Evolutionary conservation across 2,113 vertebrate species (phyloP), one percentile per base, ranked within the genome.

Genomic region (Seriola quinqueradiata): DNA sequence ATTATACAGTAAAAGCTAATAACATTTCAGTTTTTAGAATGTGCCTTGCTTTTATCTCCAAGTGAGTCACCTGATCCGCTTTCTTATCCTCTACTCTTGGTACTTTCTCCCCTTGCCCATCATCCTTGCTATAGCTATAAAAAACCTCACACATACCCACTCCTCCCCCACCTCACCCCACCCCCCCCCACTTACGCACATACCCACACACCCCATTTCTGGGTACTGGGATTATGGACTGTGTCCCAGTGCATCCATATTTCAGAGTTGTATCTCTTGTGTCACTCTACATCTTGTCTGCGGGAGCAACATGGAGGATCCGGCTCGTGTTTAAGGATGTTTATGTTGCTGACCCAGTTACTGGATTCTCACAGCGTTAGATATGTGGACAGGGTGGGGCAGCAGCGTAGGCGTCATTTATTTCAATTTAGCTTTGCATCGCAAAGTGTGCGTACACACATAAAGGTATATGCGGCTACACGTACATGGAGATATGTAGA

Each of bases 331-430:
- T 84, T 85, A 89, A 88, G 84, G 69, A 78, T 89, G 77, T 88
- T 90, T 90, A 91, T 76, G 81, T 87, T 89, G 89, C 75, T 94
- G 95, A 95, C 94, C 94, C 90, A 95, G 75, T 93, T 94, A 87
- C 79, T 75, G 77, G 69, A 19, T 88, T 85, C 75, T 77, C 38
- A 10, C 71, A 81, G 84, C 55, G 8, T 75, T 89, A 61, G 36
- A 60, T 87, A 67, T 83, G 67, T 81, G 80, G 65, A 40, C 70
- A 68, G 81, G 89, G 77, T 70, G 84, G 75, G 78, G 70, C 75
- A 46, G 69, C 32, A 23, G 42, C 13, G 9, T 66, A 59, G 61
- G 52, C 13, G n/a, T 67, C 73, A 63, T 92, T 86, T 86, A 80
- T 84, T 87, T 79, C 65, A 85, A 78, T 91, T 88, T 81, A 84